phyloP scores from a whole-genome alignment of 2,797 vertebrate species.

The Helarctos malayanus region DNA sequence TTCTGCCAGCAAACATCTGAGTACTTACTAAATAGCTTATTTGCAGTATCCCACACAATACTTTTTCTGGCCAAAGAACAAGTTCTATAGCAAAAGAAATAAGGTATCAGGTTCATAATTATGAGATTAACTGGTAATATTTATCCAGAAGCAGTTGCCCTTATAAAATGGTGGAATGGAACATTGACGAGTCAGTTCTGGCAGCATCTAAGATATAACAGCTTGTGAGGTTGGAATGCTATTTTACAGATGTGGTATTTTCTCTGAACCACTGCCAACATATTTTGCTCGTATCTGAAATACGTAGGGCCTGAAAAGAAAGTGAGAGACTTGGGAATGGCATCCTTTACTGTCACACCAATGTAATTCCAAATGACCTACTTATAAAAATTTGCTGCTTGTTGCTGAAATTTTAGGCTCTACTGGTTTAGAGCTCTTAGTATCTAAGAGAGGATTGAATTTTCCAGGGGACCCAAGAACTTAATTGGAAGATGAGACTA shows the following conservation, averaged over 20 bases:
- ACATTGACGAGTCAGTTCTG: conserved; percentile 13
- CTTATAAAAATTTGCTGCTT: conserved; percentile 42
- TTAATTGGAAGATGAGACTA: not conserved
- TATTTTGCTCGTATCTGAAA: conserved; percentile 41
- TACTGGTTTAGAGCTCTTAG: conserved; percentile 1
- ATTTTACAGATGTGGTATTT: conserved; percentile 39
- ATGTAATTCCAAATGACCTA: conserved; percentile 37
- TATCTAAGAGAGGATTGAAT: conserved; percentile 4
- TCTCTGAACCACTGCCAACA: conserved; percentile 13
- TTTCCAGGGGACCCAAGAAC: not conserved
- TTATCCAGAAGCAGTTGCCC: conserved; percentile 54
- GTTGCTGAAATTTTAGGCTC: conserved; percentile 56
- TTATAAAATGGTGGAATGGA: conserved; percentile 46
- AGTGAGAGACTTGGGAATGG: conserved; percentile 33
- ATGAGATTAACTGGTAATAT: conserved; percentile 65
- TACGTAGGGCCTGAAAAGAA: conserved; percentile 24
- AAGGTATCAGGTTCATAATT: conserved; percentile 69
- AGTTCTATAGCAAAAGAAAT: conserved; percentile 63
- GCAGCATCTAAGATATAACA: conserved; percentile 6
- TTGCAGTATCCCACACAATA: not conserved
- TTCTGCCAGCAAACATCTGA: conserved; percentile 40
- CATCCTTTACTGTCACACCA: not conserved
- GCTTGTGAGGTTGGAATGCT: conserved; percentile 4
- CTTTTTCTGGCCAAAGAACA: conserved; percentile 62
- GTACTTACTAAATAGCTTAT: conserved; percentile 46